Evolutionary conservation across 2,888 invertebrate genomes (phyloP).

Genomic region (Cylindroiulus punctatus): DNA sequence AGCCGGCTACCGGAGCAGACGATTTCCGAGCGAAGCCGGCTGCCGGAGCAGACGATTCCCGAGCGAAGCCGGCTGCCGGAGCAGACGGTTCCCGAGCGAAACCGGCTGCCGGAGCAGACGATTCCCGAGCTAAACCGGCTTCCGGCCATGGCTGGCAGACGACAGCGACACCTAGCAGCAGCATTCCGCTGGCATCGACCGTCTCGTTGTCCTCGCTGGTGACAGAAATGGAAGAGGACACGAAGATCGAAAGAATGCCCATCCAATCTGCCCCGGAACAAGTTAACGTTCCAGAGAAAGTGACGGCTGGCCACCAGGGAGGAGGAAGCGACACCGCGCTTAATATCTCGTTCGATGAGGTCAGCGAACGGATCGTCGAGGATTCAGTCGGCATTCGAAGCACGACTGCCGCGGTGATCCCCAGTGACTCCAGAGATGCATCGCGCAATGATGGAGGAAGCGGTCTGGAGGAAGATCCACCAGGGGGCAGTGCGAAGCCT

Average conservation of each 20-base stretch:
- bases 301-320: background rate
- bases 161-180: background rate
- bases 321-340: background rate
- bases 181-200: background rate
- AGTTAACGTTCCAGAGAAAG: background rate
- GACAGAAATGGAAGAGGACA: background rate
- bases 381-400: background rate
- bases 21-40: too few species aligned
- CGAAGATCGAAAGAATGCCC: background rate
- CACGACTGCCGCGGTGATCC: background rate
- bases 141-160: background rate
- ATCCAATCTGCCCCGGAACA: background rate
- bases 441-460: background rate
- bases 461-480: too few species aligned
- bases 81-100: too few species aligned
- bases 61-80: background rate
- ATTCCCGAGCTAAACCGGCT: background rate
- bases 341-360: background rate
- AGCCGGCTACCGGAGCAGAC: background rate
- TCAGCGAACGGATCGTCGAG: background rate
- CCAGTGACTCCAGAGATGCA: background rate
- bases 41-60: too few species aligned
- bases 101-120: too few species aligned
- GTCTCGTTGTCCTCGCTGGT: background rate
- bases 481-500: too few species aligned